These are phyloP conservation scores for Ariolimax columbianus DNA, from an alignment of 2,888 invertebrate species.

Conservation along the genomic window DNA sequence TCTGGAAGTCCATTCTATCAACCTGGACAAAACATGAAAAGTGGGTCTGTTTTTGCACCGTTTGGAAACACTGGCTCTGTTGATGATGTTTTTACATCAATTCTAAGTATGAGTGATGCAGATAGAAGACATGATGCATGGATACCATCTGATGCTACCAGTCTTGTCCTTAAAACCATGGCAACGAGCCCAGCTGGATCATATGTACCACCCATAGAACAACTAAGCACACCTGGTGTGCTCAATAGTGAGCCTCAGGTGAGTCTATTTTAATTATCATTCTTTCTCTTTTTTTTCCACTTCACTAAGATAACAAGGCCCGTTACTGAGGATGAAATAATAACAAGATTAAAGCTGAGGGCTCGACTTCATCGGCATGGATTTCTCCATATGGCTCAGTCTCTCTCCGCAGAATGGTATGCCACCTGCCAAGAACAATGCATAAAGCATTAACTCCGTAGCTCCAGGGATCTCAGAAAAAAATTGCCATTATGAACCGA, in stretches of 20 bases:
- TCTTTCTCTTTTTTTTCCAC: no score
- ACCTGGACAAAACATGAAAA: constrained; percentile 50
- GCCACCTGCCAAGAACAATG: no score
- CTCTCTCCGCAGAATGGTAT: no score
- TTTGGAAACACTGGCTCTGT: constrained; percentile 54
- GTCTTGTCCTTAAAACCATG: constrained; percentile 81
- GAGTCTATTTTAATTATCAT: constrained; percentile 61
- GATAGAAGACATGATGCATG: constrained; percentile 81
- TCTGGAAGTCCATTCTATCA: constrained; percentile 60
- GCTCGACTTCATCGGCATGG: no score
- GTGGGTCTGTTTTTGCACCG: constrained; percentile 51
- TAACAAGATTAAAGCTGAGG: no score
- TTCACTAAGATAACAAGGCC: no score
- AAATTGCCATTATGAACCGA: no score
- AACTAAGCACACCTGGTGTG: constrained; percentile 91
- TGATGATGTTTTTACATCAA: constrained; percentile 71
- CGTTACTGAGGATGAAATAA: no score
- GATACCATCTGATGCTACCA: constrained; percentile 89
- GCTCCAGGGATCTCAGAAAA: no score
- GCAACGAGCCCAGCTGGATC: constrained; percentile 85
- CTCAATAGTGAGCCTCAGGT: constrained; percentile 90
- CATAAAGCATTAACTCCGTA: no score
- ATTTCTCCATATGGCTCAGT: no score
- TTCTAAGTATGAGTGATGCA: constrained; percentile 74
- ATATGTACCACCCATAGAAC: constrained; percentile 86